These are phyloP conservation scores for Oxyscelio sp. DNA, from an alignment of 2,888 invertebrate species.

Conservation along the genomic window DNA sequence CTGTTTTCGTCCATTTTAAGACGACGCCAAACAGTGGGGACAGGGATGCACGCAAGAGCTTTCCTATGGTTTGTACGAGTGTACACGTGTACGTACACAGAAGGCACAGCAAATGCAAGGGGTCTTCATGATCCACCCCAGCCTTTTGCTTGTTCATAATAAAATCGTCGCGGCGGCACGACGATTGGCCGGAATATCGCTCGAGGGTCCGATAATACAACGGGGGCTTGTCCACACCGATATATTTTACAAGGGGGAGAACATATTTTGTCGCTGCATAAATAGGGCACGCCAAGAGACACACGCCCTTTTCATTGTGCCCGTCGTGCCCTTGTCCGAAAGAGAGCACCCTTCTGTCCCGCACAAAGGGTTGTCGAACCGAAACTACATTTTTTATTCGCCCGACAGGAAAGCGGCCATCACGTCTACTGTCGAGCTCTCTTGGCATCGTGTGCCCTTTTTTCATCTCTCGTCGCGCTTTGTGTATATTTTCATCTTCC, in stretches of 20 bases:
- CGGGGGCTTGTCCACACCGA: conserved; percentile 84
- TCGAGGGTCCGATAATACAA: conserved; percentile 81
- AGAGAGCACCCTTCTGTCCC: conserved; percentile 84
- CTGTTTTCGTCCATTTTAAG: conserved; percentile 61
- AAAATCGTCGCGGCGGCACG: conserved; percentile 86
- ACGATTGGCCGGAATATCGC: conserved; percentile 84
- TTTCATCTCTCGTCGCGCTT: conserved; percentile 70
- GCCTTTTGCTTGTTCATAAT: conserved; percentile 84
- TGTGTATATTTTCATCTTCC: conserved; percentile 76
- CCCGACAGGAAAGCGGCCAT: conserved; percentile 87
- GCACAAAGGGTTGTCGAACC: conserved; percentile 85
- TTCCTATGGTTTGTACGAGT: conserved; percentile 47
- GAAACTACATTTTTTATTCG: conserved; percentile 85
- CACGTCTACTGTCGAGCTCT: conserved; percentile 79
- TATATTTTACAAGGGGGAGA: conserved; percentile 75
- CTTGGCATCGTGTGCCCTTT: conserved; percentile 71
- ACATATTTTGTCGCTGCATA: conserved; percentile 85
- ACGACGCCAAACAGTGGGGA: conserved; percentile 65
- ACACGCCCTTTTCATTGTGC: conserved; percentile 88
- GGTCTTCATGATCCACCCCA: conserved; percentile 80
- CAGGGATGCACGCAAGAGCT: conserved; percentile 62
- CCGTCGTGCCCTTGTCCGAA: conserved; percentile 79
- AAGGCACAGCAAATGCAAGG: conserved; percentile 58
- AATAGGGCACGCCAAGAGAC: conserved; percentile 88
- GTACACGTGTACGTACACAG: conserved; percentile 59